Percentiles rank a stretch among this genome's conserved stretches.
phyloP scores from a whole-genome alignment of 2,888 invertebrate genomes.

The Hirtodrosophila duncani region DNA sequence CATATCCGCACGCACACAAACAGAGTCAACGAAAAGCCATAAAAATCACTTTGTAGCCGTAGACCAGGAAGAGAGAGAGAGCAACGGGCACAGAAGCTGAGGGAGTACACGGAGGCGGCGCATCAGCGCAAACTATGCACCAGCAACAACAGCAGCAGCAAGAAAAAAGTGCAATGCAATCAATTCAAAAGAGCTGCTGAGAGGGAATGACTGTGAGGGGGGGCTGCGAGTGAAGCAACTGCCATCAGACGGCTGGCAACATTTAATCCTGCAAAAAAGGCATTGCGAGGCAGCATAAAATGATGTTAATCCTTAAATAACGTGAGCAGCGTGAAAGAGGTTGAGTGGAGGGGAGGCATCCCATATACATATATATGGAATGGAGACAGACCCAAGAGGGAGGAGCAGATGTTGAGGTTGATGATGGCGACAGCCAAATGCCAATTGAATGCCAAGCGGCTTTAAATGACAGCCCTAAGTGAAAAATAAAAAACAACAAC shows the following conservation, averaged over 20 bases:
- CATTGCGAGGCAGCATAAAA: slow-evolving; percentile 61
- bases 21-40: slow-evolving; percentile 52
- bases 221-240: background rate
- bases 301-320: slow-evolving; percentile 71
- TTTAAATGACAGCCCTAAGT: slow-evolving; percentile 42
- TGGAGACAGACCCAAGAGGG: background rate
- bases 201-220: background rate
- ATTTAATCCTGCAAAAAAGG: slow-evolving; percentile 68
- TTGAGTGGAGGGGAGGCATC: background rate
- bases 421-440: slow-evolving; percentile 63
- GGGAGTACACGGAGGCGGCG: slow-evolving; percentile 47
- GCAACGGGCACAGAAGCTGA: background rate
- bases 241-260: slow-evolving; percentile 38
- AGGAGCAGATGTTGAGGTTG: slow-evolving; percentile 10
- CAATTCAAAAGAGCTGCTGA: slow-evolving; percentile 56
- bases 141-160: slow-evolving; percentile 31
- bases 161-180: slow-evolving; percentile 66
- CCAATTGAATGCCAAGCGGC: slow-evolving; percentile 64
- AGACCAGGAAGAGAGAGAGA: slow-evolving; percentile 2
- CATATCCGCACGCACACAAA: slow-evolving; percentile 2
- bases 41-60: slow-evolving; percentile 65
- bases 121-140: slow-evolving; percentile 57
- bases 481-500: background rate
- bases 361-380: too few relatives aligned
- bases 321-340: slow-evolving; percentile 34